Conservation (phyloP, 1,140 invertebrate species). For the Zaprionus camerounensis region DNA sequence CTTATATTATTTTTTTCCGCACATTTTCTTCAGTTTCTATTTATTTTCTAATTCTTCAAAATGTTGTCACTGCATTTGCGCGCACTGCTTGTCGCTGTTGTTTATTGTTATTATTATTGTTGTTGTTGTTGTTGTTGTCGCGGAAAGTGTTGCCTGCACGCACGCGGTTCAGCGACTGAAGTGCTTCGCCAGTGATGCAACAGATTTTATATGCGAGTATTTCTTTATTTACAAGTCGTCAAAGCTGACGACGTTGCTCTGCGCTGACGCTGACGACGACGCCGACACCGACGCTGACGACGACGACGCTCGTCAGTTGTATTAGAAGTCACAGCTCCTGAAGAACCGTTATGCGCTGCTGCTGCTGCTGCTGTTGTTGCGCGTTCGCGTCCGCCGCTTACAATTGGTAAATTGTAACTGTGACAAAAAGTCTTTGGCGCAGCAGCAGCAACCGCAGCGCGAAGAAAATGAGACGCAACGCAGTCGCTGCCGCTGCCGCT, state of each 20-base stretch:
- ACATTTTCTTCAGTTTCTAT: constrained; percentile 20
- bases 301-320: constrained; percentile 32
- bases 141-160: constrained; percentile 55
- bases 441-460: constrained; percentile 50
- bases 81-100: constrained; percentile 35
- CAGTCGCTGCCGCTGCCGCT: too few relatives aligned
- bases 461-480: constrained; percentile 68
- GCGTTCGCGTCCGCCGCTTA: constrained; percentile 69
- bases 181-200: constrained; percentile 84
- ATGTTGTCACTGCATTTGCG: constrained; percentile 64
- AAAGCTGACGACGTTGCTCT: constrained; percentile 36
- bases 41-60: constrained; percentile 25
- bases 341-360: constrained; percentile 74
- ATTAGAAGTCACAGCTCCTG: constrained; percentile 76
- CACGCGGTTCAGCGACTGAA: constrained; percentile 83
- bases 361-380: constrained; percentile 20
- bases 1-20: not conserved
- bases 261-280: constrained; percentile 18
- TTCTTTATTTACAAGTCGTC: constrained; percentile 68
- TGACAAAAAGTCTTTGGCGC: constrained; percentile 82
- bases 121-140: constrained; percentile 29
- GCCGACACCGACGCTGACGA: constrained; percentile 3
- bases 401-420: constrained; percentile 82
- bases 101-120: not conserved
- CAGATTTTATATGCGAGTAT: constrained; percentile 84